A percentile compares a stretch with the other conserved stretches of the same genome.
Evolutionary conservation across 2,113 vertebrate genomes (phyloP).

Genomic region (Rattus norvegicus): DNA sequence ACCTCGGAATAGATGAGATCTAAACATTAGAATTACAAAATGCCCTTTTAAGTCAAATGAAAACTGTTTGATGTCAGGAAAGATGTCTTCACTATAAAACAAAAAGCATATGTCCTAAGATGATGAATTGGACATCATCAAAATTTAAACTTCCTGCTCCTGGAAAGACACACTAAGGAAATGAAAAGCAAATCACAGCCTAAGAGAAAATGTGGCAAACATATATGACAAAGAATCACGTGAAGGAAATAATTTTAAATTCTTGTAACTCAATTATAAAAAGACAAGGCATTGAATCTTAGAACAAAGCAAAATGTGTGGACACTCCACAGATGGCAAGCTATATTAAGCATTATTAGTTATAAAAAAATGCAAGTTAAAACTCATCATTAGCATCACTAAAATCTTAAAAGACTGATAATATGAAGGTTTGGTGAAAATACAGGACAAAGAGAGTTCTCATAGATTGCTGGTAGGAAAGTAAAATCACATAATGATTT

Average conservation of each 20-base stretch:
- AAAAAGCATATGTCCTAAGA: background rate
- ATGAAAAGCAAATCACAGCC: background rate
- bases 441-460: background rate
- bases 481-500: background rate
- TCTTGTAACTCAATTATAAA: background rate
- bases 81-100: background rate
- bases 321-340: background rate
- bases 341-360: background rate
- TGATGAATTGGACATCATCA: background rate
- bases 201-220: background rate
- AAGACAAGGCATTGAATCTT: background rate
- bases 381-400: background rate
- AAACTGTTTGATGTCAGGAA: background rate
- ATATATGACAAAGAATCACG: background rate
- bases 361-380: slow-evolving; percentile 15
- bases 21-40: background rate
- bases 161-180: slow-evolving; percentile 6
- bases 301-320: background rate
- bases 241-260: background rate
- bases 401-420: slow-evolving; percentile 1
- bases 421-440: background rate
- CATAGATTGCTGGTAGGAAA: background rate
- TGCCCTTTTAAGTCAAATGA: background rate
- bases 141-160: slow-evolving; percentile 12
- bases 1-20: slow-evolving; percentile 2